Base-by-base conservation (phyloP, 2,113 vertebrate genomes). In the Verasper variegatus region DNA sequence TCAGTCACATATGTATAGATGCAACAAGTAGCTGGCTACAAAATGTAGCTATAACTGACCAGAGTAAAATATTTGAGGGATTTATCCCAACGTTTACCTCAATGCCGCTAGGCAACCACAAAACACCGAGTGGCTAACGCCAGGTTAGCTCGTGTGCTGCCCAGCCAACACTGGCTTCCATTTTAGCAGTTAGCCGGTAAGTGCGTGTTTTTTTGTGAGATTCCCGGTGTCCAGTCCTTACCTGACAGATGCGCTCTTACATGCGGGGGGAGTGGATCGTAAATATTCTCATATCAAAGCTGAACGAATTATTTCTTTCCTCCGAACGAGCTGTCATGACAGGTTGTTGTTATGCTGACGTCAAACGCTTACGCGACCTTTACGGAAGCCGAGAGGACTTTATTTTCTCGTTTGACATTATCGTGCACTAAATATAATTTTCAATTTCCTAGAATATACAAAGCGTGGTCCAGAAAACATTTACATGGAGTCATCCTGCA, bases 311-410 rank as follows among this genome's bases (percentile, higher is more conserved):
- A 60, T 14, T 76, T 54, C 14, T 54, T 89, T 84, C 8, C 12
- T 63, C 12, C 74, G 68, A 71, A 62, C 75, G 80, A 89, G 76
- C 69, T 85, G 76, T 91, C 89, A 90, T 89, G 87, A 82, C 86
- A 88, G 81, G 63, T 91, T 93, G 90, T 92, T 93, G 89, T 92
- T 90, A 87, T 93, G 59, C 80, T 89, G 91, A 93, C 92, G 90
- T 93, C 89, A 92, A 42, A 13, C 2, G 35, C 51, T 58, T 40
- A 69, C 52, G 68, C 55, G 56, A 71, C 56, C 51, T 54, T 47
- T 47, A 89, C 90, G 90, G 91, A 90, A 90, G 90, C 89, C 87
- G 83, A 65, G 15, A 71, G 11, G 59, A 59, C 8, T 0, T 27
- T 31, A 24, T 57, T 65, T 49, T 5, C 1, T 15, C 11, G 15